Evolutionary conservation across 2,888 invertebrate species (phyloP).

Genomic region (Hololepta plana): DNA sequence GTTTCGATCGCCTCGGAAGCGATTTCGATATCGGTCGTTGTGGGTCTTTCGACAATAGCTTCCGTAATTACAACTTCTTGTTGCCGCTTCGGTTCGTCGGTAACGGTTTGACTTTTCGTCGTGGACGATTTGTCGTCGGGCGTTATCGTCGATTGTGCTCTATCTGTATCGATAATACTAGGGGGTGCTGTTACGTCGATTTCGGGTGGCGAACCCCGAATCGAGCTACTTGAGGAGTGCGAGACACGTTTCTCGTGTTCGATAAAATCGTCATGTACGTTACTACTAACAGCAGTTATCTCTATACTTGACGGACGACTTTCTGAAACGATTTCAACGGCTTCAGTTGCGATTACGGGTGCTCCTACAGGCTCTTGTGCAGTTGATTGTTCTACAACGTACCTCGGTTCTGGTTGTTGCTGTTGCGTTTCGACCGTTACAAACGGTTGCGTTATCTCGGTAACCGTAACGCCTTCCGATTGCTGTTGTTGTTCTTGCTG

Average conservation of each 20-base stretch:
- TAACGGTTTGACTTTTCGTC: conserved; percentile 4
- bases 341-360: conserved; percentile 13
- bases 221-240: too few relatives aligned
- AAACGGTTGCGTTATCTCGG: conserved; percentile 6
- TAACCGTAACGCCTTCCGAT: neutral
- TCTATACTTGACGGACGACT: conserved; percentile 10
- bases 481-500: conserved; percentile 3
- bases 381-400: conserved; percentile 19
- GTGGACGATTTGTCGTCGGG: too few relatives aligned
- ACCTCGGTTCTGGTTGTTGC: conserved; percentile 18
- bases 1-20: too few relatives aligned
- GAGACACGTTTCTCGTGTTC: too few relatives aligned
- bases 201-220: too few relatives aligned
- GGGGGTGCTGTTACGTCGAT: too few relatives aligned
- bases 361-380: conserved; percentile 18
- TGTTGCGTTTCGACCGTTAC: conserved; percentile 11
- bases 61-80: too few relatives aligned
- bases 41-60: too few relatives aligned
- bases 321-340: conserved; percentile 13
- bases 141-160: too few relatives aligned
- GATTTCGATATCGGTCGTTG: too few relatives aligned
- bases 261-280: conserved; percentile 4
- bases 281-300: conserved; percentile 11
- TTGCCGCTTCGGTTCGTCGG: conserved; percentile 3
- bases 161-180: conserved; percentile 11